Evolutionary conservation across 2,797 vertebrate genomes (phyloP), one percentile per base, ranked within the genome.

Genomic region (Parotocinclus haroldoi): DNA sequence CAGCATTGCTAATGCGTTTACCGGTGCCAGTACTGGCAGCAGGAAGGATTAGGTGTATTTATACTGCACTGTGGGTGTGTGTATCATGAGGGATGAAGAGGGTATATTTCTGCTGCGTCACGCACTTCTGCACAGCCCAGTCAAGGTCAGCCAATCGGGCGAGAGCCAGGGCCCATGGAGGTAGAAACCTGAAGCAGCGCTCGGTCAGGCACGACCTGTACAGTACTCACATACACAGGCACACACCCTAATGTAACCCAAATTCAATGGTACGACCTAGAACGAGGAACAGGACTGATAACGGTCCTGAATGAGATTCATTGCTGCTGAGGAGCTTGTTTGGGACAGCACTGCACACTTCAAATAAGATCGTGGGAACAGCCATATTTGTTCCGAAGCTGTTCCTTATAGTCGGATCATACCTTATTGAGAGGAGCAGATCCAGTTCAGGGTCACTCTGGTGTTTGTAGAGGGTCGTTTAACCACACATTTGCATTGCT

Each of bases 111-210:
- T 71, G 75, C 72, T 77, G 72, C 58, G 71, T 68, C 46, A 67
- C 72, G 46, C 67, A 66, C 71, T 77, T 75, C 72, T 71, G 74
- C 50, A 68, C 54, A 62, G 69, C 51, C 60, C 60, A 55, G 66
- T 75, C 78, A 79, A 79, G 78, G 78, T 79, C 78, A 75, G 67
- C 72, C 67, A 75, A 75, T 71, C 58, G 68, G 62, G 57, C 7
- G 9, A 16, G 37, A 77, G 72, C 69, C 75, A 73, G 69, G 72
- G 64, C 75, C 40, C 60, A 67, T 75, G 69, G 67, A 75, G 62
- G 60, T 60, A 63, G 78, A 77, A 79, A 79, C 61, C 72, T 77
- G 75, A 79, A 70, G 66, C 72, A 73, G 78, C 75, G 66, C 57
- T 53, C 66, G 58, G 55, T 69, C 56, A 50, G 68, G 69, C 66